A percentile compares a stretch with the other conserved stretches of the same genome.
phyloP scores from a whole-genome alignment of 2,888 invertebrate species.

The Palloptera scutellata region DNA sequence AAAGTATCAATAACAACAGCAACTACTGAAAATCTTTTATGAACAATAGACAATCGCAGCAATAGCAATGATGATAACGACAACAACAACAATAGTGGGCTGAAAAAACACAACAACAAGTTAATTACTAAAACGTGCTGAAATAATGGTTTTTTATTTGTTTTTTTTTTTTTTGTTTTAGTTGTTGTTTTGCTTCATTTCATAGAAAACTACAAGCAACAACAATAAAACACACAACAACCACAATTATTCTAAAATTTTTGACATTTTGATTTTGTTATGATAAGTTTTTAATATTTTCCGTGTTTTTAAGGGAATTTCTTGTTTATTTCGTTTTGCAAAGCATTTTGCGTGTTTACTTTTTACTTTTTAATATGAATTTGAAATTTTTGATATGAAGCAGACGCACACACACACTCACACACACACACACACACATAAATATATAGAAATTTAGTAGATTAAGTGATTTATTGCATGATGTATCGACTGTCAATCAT shows the following conservation, averaged over 20 bases:
- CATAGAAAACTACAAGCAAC: neutral
- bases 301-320: neutral
- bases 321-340: neutral
- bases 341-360: neutral
- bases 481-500: too few relatives aligned
- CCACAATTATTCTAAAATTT: neutral
- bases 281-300: neutral
- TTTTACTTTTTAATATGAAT: neutral
- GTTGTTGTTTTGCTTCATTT: neutral
- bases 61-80: conserved; percentile 23
- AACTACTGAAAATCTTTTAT: conserved; percentile 10
- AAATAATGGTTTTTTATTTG: neutral
- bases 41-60: conserved; percentile 5
- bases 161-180: neutral
- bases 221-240: conserved; percentile 7
- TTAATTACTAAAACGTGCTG: neutral
- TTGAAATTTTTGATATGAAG: neutral
- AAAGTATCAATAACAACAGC: conserved; percentile 3
- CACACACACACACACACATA: neutral
- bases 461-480: too few relatives aligned
- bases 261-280: neutral
- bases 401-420: conserved; percentile 3
- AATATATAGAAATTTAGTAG: neutral
- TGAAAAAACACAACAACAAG: conserved; percentile 13
- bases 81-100: conserved; percentile 18